These are phyloP conservation scores for Clepsis dumicolana DNA, from an alignment of 2,888 invertebrate genomes.

Conservation along the genomic window DNA sequence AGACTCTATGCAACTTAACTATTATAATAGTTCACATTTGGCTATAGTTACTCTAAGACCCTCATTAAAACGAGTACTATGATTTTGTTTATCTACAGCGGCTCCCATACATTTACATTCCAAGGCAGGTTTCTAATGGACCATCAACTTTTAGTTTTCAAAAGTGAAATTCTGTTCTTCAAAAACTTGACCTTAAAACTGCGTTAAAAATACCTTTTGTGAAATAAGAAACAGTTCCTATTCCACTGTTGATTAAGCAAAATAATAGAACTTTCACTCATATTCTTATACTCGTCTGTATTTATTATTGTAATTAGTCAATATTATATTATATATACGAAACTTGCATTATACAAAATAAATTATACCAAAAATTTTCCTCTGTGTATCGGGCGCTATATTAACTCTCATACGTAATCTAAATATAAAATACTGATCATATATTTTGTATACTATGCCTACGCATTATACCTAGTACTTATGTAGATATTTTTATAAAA, in stretches of 20 bases:
- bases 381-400: not conserved
- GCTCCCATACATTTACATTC: not conserved
- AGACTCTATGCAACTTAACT: too few relatives aligned
- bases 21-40: not conserved
- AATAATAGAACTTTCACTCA: slow-evolving; percentile 1
- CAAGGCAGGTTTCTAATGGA: not conserved
- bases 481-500: slow-evolving; percentile 38
- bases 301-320: not conserved
- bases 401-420: not conserved
- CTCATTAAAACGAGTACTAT: slow-evolving; percentile 3
- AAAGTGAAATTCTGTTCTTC: not conserved
- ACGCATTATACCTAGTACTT: slow-evolving; percentile 24
- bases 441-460: slow-evolving; percentile 24
- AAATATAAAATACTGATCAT: not conserved
- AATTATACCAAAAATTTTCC: not conserved
- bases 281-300: not conserved
- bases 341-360: not conserved
- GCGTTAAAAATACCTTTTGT: not conserved
- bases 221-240: slow-evolving; percentile 17
- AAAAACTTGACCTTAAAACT: not conserved
- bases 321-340: too few relatives aligned
- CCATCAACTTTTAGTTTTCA: not conserved
- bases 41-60: not conserved
- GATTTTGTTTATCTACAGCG: slow-evolving; percentile 1
- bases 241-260: slow-evolving; percentile 11